These are phyloP conservation scores for Chelmon rostratus DNA, from an alignment of 2,797 vertebrate genomes.

Conservation along the genomic window DNA sequence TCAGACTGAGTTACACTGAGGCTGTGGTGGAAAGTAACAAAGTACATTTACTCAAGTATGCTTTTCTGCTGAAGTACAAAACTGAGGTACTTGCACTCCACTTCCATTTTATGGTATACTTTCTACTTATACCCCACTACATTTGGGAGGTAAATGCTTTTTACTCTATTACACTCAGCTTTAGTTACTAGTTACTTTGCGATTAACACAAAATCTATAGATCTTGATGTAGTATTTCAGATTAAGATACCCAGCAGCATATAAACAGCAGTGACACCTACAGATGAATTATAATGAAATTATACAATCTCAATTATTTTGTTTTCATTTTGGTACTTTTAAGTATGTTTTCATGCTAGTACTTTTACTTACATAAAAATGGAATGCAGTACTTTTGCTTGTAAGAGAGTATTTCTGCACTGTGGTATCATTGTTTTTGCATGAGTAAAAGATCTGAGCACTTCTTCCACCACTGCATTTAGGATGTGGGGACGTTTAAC, in stretches of 20 bases:
- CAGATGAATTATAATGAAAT: not conserved
- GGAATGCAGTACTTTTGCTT: not conserved
- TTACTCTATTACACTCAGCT: not conserved
- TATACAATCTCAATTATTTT: not conserved
- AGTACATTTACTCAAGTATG: not conserved
- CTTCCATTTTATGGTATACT: too few relatives aligned
- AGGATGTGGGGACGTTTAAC: slow-evolving; percentile 3
- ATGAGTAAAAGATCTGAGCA: too few relatives aligned
- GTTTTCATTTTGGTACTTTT: too few relatives aligned
- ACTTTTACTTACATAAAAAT: not conserved
- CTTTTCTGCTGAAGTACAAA: too few relatives aligned
- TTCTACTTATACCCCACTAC: too few relatives aligned
- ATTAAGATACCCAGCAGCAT: too few relatives aligned
- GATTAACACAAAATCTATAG: not conserved
- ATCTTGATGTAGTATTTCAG: not conserved
- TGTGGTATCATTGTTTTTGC: too few relatives aligned
- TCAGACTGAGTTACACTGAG: slow-evolving; percentile 2
- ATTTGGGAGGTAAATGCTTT: too few relatives aligned
- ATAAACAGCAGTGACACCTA: too few relatives aligned
- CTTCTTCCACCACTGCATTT: not conserved
- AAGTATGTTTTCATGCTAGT: not conserved
- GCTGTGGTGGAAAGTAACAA: not conserved
- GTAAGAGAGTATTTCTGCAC: too few relatives aligned
- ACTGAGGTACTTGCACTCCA: too few relatives aligned
- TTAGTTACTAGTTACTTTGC: too few relatives aligned